Evolutionary conservation across 2,797 vertebrate genomes (phyloP).

Genomic region (Helicolenus hilgendorfi): DNA sequence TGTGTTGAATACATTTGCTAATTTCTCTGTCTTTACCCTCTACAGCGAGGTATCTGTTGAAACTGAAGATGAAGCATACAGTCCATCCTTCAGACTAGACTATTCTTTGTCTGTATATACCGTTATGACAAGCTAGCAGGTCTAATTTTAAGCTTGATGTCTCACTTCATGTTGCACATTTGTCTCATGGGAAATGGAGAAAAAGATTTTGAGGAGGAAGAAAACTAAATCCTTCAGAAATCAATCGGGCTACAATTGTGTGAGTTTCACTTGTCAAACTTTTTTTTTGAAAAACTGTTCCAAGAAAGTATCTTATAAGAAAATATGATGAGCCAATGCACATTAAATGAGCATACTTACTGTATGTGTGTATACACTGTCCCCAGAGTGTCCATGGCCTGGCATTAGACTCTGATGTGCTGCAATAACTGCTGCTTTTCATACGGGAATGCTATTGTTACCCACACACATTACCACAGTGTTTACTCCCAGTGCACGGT

Average conservation of each 20-base stretch:
- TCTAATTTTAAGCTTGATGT: constrained; percentile 10
- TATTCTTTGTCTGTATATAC: not conserved
- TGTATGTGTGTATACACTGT: not conserved
- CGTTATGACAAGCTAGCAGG: not conserved
- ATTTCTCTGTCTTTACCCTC: not conserved
- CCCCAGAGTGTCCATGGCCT: not conserved
- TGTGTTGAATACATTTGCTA: not conserved
- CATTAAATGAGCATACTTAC: not conserved
- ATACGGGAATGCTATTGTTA: constrained; percentile 65
- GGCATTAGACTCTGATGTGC: constrained; percentile 20
- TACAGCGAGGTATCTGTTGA: not conserved
- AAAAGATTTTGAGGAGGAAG: not conserved
- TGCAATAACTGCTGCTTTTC: constrained; percentile 53
- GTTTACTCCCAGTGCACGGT: constrained; percentile 55
- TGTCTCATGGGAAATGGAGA: constrained; percentile 7
- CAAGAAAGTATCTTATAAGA: not conserved
- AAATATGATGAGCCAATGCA: not conserved
- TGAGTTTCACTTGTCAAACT: not conserved
- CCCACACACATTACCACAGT: constrained; percentile 54
- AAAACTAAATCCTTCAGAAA: constrained; percentile 10
- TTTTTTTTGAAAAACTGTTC: not conserved
- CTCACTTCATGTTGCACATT: constrained; percentile 5
- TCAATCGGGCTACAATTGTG: not conserved
- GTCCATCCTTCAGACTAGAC: not conserved
- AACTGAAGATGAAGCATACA: not conserved